phyloP scores from a whole-genome alignment of 2,113 vertebrate genomes.

The Crotalus horridus region DNA sequence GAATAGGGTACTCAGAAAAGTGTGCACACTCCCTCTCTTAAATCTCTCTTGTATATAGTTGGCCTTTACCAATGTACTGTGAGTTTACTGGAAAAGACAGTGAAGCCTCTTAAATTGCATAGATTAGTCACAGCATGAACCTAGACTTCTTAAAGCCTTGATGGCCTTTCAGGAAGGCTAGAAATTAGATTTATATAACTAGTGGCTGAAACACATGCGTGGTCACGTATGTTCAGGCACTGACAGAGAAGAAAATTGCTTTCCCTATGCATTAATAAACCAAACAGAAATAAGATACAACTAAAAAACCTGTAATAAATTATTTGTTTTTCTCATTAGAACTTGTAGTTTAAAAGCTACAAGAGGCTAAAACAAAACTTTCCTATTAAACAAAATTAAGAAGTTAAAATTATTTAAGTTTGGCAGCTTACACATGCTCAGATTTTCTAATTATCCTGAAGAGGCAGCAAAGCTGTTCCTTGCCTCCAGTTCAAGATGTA shows the following conservation, averaged over 20 bases:
- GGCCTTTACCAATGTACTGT: neutral
- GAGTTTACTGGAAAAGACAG: conserved; percentile 12
- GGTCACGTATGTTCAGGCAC: neutral
- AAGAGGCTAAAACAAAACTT: conserved; percentile 44
- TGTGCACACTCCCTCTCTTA: neutral
- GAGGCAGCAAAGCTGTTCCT: conserved; percentile 9
- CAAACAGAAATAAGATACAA: conserved; percentile 22
- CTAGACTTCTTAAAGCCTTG: neutral
- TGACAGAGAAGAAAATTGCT: neutral
- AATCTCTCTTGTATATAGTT: conserved; percentile 10
- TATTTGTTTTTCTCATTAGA: conserved; percentile 11
- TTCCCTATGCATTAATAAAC: conserved; percentile 6
- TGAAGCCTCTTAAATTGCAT: conserved; percentile 23
- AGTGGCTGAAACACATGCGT: conserved; percentile 17
- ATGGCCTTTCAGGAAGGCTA: conserved; percentile 37
- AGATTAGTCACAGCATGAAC: conserved; percentile 37
- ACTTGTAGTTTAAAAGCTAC: conserved; percentile 32
- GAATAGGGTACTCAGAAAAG: neutral
- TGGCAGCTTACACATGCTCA: conserved; percentile 54
- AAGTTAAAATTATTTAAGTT: conserved; percentile 56
- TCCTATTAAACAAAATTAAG: conserved; percentile 56
- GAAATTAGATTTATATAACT: conserved; percentile 35
- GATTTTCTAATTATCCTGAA: neutral
- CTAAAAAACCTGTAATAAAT: neutral
- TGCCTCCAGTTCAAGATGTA: conserved; percentile 26